These are phyloP conservation scores for Luidia sarsii DNA, from an alignment of 53 echinoderm and acorn worm genomes.

Conservation along the genomic window DNA sequence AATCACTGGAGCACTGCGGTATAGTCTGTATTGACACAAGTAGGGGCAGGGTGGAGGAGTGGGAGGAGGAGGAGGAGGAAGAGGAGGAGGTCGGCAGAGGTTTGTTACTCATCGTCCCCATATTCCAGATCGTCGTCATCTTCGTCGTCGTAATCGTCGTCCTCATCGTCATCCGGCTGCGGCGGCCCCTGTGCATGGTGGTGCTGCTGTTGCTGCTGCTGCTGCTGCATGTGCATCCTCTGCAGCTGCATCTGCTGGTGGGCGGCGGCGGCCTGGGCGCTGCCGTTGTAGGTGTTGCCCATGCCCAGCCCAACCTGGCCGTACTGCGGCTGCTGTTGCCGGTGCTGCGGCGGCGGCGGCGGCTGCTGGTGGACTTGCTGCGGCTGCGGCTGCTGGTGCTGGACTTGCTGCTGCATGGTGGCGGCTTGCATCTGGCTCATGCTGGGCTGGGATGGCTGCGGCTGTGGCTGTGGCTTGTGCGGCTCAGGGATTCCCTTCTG, in stretches of 20 bases:
- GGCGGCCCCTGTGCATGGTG: not conserved
- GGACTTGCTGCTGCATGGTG: constrained; percentile 44
- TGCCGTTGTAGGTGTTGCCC: constrained; percentile 47
- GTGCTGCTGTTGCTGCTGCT: constrained; percentile 43
- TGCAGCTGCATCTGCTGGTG: constrained; percentile 46
- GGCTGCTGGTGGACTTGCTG: constrained; percentile 8
- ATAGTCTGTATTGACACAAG: constrained; percentile 51
- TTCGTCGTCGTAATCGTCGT: constrained; percentile 51
- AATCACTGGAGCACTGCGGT: constrained; percentile 28
- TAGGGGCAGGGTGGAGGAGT: not conserved
- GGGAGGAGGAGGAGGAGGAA: not conserved
- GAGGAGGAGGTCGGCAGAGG: not conserved
- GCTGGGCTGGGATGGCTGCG: constrained; percentile 47
- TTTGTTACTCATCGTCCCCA: constrained; percentile 49
- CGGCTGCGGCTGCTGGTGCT: constrained; percentile 2
- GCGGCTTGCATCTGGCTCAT: constrained; percentile 53
- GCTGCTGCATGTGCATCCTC: constrained; percentile 39
- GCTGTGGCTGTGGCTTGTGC: constrained; percentile 21
- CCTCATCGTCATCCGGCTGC: constrained; percentile 36
- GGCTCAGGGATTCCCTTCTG: constrained; percentile 51
- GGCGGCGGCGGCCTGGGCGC: constrained; percentile 44
- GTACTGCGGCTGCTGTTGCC: constrained; percentile 36
- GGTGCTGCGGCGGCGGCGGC: constrained; percentile 16
- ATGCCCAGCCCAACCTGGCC: constrained; percentile 28
- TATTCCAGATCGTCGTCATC: constrained; percentile 64